Evolutionary conservation across 2,113 vertebrate species (phyloP).

Genomic region (Natator depressus): DNA sequence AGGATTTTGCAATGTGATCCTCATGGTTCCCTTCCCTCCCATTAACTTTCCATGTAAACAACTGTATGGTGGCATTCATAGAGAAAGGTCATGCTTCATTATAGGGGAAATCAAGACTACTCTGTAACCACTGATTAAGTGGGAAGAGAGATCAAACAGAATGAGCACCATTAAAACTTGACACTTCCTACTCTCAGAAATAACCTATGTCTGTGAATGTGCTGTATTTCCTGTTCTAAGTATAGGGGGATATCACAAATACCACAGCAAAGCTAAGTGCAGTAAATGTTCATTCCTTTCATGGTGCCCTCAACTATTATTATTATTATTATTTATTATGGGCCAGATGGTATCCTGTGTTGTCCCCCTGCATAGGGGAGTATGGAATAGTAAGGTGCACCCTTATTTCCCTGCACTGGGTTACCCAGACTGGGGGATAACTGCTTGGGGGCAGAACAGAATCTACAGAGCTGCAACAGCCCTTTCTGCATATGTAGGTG

Average conservation of each 20-base stretch:
- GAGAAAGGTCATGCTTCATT: background rate
- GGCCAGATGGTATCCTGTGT: background rate
- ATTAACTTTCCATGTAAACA: background rate
- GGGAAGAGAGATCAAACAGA: background rate
- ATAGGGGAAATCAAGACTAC: background rate
- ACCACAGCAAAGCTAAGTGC: background rate
- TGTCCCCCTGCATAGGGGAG: background rate
- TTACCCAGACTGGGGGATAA: background rate
- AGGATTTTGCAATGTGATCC: background rate
- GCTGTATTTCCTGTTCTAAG: background rate
- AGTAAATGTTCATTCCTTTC: background rate
- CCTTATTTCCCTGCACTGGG: background rate
- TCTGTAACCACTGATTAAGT: background rate
- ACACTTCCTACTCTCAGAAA: background rate
- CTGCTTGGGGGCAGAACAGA: background rate
- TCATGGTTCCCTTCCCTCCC: background rate
- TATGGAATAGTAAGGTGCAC: background rate
- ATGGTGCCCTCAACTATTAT: background rate
- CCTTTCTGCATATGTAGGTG: accelerated
- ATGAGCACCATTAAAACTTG: background rate
- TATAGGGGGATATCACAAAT: background rate
- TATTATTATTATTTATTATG: background rate
- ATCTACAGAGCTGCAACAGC: background rate
- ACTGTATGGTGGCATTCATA: background rate
- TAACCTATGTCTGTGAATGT: background rate